Evolutionary conservation across 2,888 invertebrate species (phyloP), one percentile per base, ranked within the genome.

Genomic region (Microplitis deprimator): DNA sequence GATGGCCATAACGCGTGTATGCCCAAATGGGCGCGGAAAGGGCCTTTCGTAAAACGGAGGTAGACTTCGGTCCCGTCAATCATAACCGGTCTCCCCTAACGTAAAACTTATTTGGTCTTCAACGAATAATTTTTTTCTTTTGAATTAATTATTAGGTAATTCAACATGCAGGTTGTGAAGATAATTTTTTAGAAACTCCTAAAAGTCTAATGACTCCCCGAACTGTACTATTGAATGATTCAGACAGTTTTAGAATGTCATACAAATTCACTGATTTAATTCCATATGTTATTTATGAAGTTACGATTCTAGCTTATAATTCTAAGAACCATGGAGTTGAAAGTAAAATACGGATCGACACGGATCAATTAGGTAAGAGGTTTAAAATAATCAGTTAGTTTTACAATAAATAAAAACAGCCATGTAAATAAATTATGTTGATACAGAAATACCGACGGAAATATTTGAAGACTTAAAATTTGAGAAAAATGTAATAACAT

Each of bases 251-350:
- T 62, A 7, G 20, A 62, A 20, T 62, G 20, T 17, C 10, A 16
- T 62, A 62, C 5, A 20, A 20, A 20, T 62, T 62, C 6, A 62
- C 6, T 6, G n/a, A 17, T 20, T 62, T 62, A 62, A 20, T 62
- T 17, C 62, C 62, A 8, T 62, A 62, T 62, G 62, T 62, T 16
- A 17, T 62, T 5, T 62, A 62, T 62, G 62, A 62, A 62, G 16
- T 62, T 62, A 17, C 62, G 20, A 20, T 62, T 16, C 20, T 7
- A 16, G 62, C 62, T 17, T 62, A 16, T 62, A 62, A 62, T 62
- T 16, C 62, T 8, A 62, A 20, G 6, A 20, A 4, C 29, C 29
- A 29, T 17, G 62, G 62, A 62, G 20, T 8, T 62, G 20, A 62
- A 62, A 62, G 20, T 62, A 62, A 20, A 16, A 17, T 16, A 17